These are phyloP conservation scores for Brachionus calyciflorus DNA, from an alignment of 1,140 invertebrate species.

Conservation along the genomic window DNA sequence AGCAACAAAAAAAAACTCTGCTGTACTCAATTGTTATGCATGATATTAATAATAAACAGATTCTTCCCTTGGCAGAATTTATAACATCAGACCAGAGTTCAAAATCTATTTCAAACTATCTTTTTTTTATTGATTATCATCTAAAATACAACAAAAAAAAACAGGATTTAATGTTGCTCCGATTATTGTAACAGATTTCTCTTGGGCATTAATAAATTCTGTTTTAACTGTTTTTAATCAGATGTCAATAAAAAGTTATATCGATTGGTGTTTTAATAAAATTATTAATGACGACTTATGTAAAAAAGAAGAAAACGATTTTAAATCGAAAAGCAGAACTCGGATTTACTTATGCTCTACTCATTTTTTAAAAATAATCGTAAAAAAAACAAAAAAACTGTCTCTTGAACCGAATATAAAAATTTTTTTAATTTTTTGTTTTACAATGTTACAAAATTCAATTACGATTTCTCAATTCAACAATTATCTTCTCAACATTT, in stretches of 20 bases:
- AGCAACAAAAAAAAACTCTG: background rate
- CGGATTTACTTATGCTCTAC: background rate
- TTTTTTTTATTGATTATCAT: background rate
- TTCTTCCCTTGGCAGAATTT: background rate
- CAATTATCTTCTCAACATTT: slow-evolving; percentile 2
- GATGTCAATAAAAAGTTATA: too few relatives aligned
- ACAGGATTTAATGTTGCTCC: too few relatives aligned
- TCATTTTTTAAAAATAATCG: slow-evolving; percentile 4
- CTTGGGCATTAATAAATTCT: too few relatives aligned
- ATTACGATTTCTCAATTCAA: background rate
- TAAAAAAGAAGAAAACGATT: too few relatives aligned
- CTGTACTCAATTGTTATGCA: slow-evolving; percentile 9
- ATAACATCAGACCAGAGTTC: background rate
- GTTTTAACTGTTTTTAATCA: too few relatives aligned
- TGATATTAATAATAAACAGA: background rate
- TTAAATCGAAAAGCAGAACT: background rate
- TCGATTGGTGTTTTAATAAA: too few relatives aligned
- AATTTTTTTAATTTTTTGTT: slow-evolving; percentile 1
- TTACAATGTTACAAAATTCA: slow-evolving; percentile 16
- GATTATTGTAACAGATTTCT: too few relatives aligned
- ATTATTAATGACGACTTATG: too few relatives aligned
- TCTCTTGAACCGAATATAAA: background rate
- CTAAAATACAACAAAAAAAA: too few relatives aligned
- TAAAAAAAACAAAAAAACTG: background rate
- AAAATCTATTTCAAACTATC: background rate